Evolutionary conservation across 2,888 invertebrate species (phyloP).

Genomic region (Limnephilus rhombicus): DNA sequence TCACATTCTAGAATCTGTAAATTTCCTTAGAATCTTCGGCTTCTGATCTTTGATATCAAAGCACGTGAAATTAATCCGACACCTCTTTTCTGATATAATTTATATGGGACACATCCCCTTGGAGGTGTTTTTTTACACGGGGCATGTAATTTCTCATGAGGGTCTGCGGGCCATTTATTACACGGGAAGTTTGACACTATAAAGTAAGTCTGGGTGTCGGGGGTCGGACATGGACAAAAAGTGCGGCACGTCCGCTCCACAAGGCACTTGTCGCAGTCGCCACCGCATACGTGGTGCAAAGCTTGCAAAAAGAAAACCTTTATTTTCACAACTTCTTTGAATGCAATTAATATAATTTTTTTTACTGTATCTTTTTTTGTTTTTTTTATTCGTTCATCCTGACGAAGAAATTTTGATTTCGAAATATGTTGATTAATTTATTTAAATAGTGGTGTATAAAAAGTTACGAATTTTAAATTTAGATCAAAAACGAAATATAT

Average conservation of each 20-base stretch:
- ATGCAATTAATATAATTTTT: too few relatives aligned
- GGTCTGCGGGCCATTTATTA: conserved; percentile 40
- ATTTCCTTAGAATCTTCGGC: conserved; percentile 19
- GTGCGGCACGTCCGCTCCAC: conserved; percentile 53
- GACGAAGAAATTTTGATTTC: too few relatives aligned
- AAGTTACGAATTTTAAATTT: too few relatives aligned
- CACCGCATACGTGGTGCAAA: conserved; percentile 44
- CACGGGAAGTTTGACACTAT: conserved; percentile 29
- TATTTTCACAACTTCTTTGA: background rate
- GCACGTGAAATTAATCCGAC: conserved; percentile 16
- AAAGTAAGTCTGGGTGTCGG: conserved; percentile 25
- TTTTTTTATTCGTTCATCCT: too few relatives aligned
- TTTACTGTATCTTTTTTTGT: too few relatives aligned
- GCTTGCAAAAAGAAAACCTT: conserved; percentile 22
- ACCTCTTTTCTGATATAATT: conserved; percentile 32
- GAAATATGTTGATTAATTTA: too few relatives aligned
- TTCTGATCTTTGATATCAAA: conserved; percentile 5
- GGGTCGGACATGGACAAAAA: conserved; percentile 44
- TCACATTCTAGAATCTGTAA: background rate
- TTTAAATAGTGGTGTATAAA: too few relatives aligned
- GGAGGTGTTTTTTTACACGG: conserved; percentile 43
- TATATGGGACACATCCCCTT: conserved; percentile 23
- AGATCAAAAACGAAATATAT: too few relatives aligned
- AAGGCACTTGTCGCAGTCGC: conserved; percentile 28
- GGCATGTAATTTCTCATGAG: conserved; percentile 48